Base-by-base conservation (phyloP, 1,140 invertebrate species). In the Homalodisca vitripennis region DNA sequence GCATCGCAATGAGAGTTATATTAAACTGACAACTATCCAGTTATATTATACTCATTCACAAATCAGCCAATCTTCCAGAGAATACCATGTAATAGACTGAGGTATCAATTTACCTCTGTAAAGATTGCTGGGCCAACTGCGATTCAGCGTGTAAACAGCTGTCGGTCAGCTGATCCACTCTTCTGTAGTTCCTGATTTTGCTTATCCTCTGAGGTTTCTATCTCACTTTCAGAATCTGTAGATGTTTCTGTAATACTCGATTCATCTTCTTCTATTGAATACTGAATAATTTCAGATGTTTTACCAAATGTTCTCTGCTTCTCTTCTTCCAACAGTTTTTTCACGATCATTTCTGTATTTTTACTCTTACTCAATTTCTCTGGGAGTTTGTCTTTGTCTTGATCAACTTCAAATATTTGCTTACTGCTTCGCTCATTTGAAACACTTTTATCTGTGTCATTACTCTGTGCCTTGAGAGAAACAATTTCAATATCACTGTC, bases 251-350 rank as follows among this genome's bases (percentile, higher is more conserved):
- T 53, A 3, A 22, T 14, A 6, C 13, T 53, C 6, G 48, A 53
- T 6, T 53, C 48, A 13, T 53, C 12, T 14, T 53, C 22, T 14
- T 53, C 48, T 6, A 24, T 53, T 3, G 20, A 3, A 3, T 53
- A 6, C 6, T 17, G 6, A 41, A 17, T 17, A 10, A 17, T 6
- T 53, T 24, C 20, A 53, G 12, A 53, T 24, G 22, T 53, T 24
- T n/a, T 6, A 13, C 12, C 6, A n/a, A 53, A 3, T 53, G 6
- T 6, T 53, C 20, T 12, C 12, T 53, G 3, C 10, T 53, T n/a
- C n/a, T 53, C 48, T 53, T 53, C 48, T 53, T 53, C 48, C 22
- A 53, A 53, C 6, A 53, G 48, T 53, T 53, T 53, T 24, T 3
- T 24, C 20, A 53, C 20, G 12, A 53, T 24, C 6, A 6, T 53